These are phyloP conservation scores for Parelbella ahira DNA, from an alignment of 2,888 invertebrate species.

Conservation along the genomic window DNA sequence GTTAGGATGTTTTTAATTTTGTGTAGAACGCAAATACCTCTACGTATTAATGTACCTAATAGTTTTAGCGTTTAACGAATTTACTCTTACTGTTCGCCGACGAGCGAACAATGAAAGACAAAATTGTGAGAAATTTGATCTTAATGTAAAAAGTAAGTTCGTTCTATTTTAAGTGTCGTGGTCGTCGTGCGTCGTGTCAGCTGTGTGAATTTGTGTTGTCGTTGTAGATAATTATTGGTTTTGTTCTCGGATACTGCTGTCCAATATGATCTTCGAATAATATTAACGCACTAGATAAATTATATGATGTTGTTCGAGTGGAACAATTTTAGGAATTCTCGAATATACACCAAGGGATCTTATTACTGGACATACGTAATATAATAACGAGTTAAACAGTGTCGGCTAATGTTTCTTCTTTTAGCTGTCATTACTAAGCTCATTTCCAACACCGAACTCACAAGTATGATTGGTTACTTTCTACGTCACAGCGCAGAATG, in stretches of 20 bases:
- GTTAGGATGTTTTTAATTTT: slow-evolving; percentile 20
- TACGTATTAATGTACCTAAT: slow-evolving; percentile 54
- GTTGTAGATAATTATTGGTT: slow-evolving; percentile 29
- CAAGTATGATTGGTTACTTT: too few species aligned
- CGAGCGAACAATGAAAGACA: slow-evolving; percentile 80
- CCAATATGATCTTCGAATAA: too few species aligned
- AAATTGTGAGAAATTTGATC: slow-evolving; percentile 79
- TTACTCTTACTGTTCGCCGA: slow-evolving; percentile 72
- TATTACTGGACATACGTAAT: too few species aligned
- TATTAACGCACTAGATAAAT: too few species aligned
- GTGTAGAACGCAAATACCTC: slow-evolving; percentile 38
- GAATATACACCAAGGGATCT: too few species aligned
- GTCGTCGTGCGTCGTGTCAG: slow-evolving; percentile 51
- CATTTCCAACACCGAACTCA: too few species aligned
- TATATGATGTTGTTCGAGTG: too few species aligned
- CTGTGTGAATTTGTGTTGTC: slow-evolving; percentile 33
- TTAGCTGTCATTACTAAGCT: too few species aligned
- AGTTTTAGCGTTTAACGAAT: slow-evolving; percentile 73
- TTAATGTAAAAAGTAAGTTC: slow-evolving; percentile 76
- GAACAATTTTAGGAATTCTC: too few species aligned
- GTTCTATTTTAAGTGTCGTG: slow-evolving; percentile 64
- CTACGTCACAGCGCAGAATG: too few species aligned
- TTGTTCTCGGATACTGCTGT: slow-evolving; percentile 9
- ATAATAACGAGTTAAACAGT: too few species aligned
- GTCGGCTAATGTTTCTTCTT: too few species aligned